Base-by-base conservation (phyloP, 2,797 vertebrate genomes). In the Protosalanx chinensis region DNA sequence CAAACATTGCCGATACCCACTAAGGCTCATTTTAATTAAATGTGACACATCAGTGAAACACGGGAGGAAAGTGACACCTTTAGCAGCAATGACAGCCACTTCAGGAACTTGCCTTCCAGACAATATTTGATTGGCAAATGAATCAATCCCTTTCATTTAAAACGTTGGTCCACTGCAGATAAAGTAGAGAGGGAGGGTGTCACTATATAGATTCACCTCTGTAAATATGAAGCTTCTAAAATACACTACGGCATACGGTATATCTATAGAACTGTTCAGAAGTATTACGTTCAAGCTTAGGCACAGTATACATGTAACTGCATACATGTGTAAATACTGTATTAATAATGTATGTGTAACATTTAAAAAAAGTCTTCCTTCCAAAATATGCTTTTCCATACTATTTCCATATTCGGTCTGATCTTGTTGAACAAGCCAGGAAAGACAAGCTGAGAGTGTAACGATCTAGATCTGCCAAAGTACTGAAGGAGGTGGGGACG, bases 401-500 rank as follows among this genome's bases (percentile, higher is more conserved):
- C 10, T 41, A 41, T 46, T 46, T 46, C 41, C 7, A 13, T 46
- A 46, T 46, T 13, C 12, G 12, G 41, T 46, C 13, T 0, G 13
- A 46, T 46, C 41, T 46, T 46, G 10, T n/a, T 16, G 18, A 56
- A 16, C 6, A 56, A 18, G 18, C 51, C 51, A 56, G 5, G 13
- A 20, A 23, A 49, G 64, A 66, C 20, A n/a, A 23, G 32, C 18
- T 12, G 35, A n/a, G 23, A 49, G 10, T 49, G 41, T 20, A 29
- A 49, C 23, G 12, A 20, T n/a, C 20, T 46, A 66, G 41, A 27
- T 23, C 49, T n/a, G 57, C 8, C 57, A 29, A n/a, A 81, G 75
- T 70, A 87, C 61, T 76, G 69, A 68, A 70, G 78, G 79, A 68
- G 83, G 82, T 86, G 85, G 83, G 81, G 64, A 73, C 68, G 64